These are phyloP conservation scores for Carollia perspicillata DNA, from an alignment of 2,113 vertebrate species.

Conservation along the genomic window DNA sequence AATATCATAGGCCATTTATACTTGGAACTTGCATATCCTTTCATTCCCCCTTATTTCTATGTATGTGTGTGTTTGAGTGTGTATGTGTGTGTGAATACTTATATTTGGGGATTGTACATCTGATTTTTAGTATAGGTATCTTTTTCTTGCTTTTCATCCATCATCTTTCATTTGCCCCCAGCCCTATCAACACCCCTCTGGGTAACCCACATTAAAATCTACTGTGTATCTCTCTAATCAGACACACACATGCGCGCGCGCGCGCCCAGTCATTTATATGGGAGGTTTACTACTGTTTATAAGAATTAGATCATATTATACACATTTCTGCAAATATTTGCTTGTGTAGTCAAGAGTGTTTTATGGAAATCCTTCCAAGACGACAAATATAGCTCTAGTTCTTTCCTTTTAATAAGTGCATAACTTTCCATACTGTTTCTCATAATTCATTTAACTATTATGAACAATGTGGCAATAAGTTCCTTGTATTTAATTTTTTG, in stretches of 20 bases:
- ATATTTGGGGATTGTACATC: background rate
- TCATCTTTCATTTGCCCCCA: background rate
- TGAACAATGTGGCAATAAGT: background rate
- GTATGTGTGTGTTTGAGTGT: background rate
- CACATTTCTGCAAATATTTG: background rate
- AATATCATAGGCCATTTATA: background rate
- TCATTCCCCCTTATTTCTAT: background rate
- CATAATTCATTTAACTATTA: slow-evolving; percentile 19
- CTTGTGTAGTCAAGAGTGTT: background rate
- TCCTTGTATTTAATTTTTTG: background rate
- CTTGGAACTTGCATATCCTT: background rate
- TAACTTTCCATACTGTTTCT: background rate
- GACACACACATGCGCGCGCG: no score
- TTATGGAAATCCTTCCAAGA: background rate
- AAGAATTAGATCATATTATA: background rate
- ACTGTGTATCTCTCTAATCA: background rate
- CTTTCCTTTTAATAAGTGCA: background rate
- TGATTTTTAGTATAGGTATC: background rate
- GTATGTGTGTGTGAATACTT: background rate
- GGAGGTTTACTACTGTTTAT: background rate
- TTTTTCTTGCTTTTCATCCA: background rate
- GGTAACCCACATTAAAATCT: background rate
- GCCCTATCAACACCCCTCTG: no score
- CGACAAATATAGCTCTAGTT: background rate
- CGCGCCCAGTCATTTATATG: background rate